phyloP scores from a whole-genome alignment of 2,113 vertebrate species.

The Aldabrachelys gigantea region DNA sequence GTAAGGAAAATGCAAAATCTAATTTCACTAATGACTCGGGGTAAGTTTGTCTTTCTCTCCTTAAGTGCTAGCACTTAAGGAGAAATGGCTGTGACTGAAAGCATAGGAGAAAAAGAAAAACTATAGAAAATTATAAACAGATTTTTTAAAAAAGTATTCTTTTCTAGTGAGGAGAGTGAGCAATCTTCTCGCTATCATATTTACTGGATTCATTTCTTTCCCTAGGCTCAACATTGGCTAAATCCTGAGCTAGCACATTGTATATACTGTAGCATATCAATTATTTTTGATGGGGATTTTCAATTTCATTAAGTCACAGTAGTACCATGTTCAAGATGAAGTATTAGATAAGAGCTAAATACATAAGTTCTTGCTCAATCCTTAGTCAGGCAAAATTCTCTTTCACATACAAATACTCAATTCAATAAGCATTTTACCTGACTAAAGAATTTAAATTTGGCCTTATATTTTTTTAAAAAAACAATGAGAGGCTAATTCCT shows the following conservation, averaged over 20 bases:
- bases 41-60: background rate
- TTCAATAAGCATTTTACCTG: background rate
- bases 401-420: background rate
- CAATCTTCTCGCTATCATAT: background rate
- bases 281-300: background rate
- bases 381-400: background rate
- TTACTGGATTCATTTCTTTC: background rate
- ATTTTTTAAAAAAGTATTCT: rapidly evolving
- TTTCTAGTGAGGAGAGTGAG: rapidly evolving
- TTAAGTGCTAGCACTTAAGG: rapidly evolving
- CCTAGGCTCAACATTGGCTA: background rate
- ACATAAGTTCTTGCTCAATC: background rate
- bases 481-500: background rate
- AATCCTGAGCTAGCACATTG: background rate
- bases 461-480: background rate
- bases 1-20: background rate
- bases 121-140: background rate
- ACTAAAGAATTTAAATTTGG: background rate
- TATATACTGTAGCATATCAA: background rate
- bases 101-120: background rate
- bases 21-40: background rate
- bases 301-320: background rate
- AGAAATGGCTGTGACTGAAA: background rate
- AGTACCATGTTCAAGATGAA: background rate
- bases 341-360: background rate